A percentile compares a stretch with the other conserved stretches of the same genome.
Evolutionary conservation across 2,797 vertebrate species (phyloP).

Genomic region (Cygnus olor): DNA sequence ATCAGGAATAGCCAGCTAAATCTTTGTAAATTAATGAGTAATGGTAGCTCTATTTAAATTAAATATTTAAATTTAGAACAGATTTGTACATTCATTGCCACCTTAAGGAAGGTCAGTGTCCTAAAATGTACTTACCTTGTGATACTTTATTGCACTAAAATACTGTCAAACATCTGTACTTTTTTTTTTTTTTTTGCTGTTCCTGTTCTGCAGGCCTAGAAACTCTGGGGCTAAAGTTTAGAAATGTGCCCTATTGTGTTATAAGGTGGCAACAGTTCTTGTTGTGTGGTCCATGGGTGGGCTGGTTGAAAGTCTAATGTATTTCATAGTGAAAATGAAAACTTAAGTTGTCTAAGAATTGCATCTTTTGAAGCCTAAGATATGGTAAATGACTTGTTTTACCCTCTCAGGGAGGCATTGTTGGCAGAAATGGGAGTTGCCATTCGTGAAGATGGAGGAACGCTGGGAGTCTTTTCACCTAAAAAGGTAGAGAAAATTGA

Average conservation of each 20-base stretch:
- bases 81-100: neutral
- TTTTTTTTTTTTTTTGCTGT: neutral
- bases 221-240: neutral
- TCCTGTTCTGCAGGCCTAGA: neutral
- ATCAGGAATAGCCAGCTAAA: neutral
- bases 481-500: constrained; percentile 89
- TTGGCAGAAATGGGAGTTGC: constrained; percentile 99
- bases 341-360: neutral
- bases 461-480: constrained; percentile 96
- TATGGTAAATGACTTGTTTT: neutral
- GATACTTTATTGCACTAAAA: neutral
- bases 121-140: neutral
- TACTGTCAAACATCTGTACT: neutral
- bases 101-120: neutral
- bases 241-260: neutral
- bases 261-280: neutral
- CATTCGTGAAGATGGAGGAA: constrained; percentile 98
- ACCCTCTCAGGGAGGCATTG: constrained; percentile 88
- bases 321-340: neutral
- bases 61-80: neutral
- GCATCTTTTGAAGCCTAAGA: neutral
- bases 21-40: neutral
- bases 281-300: neutral
- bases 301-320: neutral
- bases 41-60: neutral